Conservation (phyloP, 2,888 invertebrate genomes). For the Eubasilissa splendida region DNA sequence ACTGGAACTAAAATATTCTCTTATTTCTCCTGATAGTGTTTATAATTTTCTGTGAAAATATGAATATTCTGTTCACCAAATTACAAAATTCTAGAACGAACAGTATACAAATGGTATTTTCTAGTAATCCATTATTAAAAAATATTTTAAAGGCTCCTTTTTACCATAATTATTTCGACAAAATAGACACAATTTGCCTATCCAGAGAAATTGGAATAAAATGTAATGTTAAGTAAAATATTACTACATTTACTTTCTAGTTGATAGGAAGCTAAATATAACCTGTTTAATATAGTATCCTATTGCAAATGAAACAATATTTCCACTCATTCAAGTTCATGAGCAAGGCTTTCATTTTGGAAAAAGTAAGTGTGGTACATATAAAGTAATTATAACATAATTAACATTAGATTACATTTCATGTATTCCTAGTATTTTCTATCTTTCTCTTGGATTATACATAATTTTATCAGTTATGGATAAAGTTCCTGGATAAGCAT, state of each 20-base stretch:
- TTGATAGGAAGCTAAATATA: too few species aligned
- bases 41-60: too few species aligned
- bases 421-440: slow-evolving; percentile 38
- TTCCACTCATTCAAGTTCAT: not conserved
- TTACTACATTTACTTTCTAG: too few species aligned
- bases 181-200: slow-evolving; percentile 46
- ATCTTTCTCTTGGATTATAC: slow-evolving; percentile 35
- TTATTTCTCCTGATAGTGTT: too few species aligned
- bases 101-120: too few species aligned
- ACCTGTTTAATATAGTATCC: too few species aligned
- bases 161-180: slow-evolving; percentile 45
- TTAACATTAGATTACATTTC: slow-evolving; percentile 32
- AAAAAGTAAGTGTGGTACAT: slow-evolving; percentile 41
- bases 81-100: too few species aligned
- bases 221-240: not conserved
- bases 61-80: too few species aligned
- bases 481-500: slow-evolving; percentile 52
- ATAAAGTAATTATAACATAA: slow-evolving; percentile 17
- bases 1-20: not conserved
- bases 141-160: too few species aligned
- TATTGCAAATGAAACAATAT: too few species aligned
- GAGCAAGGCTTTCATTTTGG: slow-evolving; percentile 23
- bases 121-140: too few species aligned
- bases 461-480: slow-evolving; percentile 30
- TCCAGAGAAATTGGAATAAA: slow-evolving; percentile 48